Percentiles rank a stretch among this genome's conserved stretches.
Conservation (phyloP, 1,140 invertebrate species). For the Ceratina calcarata region DNA sequence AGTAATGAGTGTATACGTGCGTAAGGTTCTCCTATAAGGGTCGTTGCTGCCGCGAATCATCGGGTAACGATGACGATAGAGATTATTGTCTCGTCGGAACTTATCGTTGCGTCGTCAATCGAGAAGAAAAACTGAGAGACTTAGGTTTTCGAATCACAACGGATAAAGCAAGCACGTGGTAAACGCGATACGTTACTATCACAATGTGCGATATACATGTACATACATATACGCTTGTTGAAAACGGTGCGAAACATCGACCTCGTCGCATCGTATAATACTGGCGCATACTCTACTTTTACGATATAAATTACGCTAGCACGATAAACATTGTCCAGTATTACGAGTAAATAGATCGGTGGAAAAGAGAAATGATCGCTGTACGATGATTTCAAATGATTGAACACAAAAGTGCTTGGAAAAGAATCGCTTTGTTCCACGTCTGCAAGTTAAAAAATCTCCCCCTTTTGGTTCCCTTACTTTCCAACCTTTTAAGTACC, state of each 20-base stretch:
- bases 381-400: constrained; percentile 12
- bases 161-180: background rate
- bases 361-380: background rate
- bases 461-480: background rate
- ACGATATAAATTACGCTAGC: constrained; percentile 7
- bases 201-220: constrained; percentile 35
- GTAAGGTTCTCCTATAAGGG: no score
- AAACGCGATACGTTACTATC: constrained; percentile 25
- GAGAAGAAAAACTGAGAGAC: background rate
- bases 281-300: background rate
- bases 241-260: constrained; percentile 21
- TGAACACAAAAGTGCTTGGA: constrained; percentile 20
- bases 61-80: background rate
- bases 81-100: constrained; percentile 21
- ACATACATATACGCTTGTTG: background rate
- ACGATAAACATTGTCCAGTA: constrained; percentile 16
- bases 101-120: background rate
- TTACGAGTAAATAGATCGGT: constrained; percentile 22
- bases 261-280: background rate
- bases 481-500: constrained; percentile 44
- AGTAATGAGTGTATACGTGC: no score
- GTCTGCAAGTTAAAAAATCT: constrained; percentile 12
- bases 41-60: no score
- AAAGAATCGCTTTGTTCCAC: background rate
- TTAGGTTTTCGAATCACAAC: background rate